Base-by-base conservation (phyloP, 2,888 invertebrate genomes). In the Drosophila buzzatii region DNA sequence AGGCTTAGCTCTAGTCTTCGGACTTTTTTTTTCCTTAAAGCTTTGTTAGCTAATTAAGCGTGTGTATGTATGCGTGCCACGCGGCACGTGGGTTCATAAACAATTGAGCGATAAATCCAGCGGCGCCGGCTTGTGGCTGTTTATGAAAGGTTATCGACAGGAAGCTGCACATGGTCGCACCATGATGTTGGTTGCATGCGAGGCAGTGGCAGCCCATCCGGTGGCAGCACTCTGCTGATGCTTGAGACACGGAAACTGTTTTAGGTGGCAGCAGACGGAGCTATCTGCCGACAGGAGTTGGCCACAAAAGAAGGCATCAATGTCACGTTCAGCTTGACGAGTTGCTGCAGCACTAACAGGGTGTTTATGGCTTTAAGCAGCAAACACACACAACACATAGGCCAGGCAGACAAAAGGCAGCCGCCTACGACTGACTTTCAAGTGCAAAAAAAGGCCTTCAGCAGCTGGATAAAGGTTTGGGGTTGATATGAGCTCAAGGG, bases 291-390 rank as follows among this genome's bases (percentile, higher is more conserved):
- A 16, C 66, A 61, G 41, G 37, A 56, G 65, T 62, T 56, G 41
- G 63, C 75, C 70, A 85, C 77, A 85, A 81, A 85, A 89, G 85
- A 78, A 77, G 87, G 84, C 90, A 90, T 90, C 91, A 91, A 90
- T 90, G 91, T 90, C 90, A 91, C 90, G 90, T 90, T 90, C 89
- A 81, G 76, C 79, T 67, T 79, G 72, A 74, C 68, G 78, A 71
- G 77, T 63, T 75, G 70, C 62, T 72, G 67, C 64, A 55, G 58
- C 81, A 70, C 82, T 87, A 87, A 87, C 89, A 89, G 87, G 87
- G 85, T 89, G 87, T 86, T 85, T 86, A 81, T 81, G 89, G 78
- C 78, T 86, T 80, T 82, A 82, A 85, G 70, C 83, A 61, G 44
- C 41, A 57, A 18, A 59, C 61, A 53, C 56, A 27, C 53, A 27